Conservation (phyloP, 2,888 invertebrate genomes). For the Lithophane socia region DNA sequence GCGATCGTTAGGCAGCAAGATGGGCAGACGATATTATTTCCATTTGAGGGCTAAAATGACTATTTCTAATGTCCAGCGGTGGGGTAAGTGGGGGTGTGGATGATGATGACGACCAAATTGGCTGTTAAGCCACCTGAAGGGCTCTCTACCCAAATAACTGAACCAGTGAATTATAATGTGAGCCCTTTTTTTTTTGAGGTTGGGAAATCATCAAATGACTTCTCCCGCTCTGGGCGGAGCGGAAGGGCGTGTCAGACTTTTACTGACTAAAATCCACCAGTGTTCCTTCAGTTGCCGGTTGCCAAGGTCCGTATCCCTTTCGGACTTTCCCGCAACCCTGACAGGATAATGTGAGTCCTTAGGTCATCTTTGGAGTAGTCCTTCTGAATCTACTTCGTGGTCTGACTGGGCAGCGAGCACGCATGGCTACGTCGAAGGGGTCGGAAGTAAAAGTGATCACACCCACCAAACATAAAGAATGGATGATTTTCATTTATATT, state of each 20-base stretch:
- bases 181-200: no score
- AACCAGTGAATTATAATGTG: no score
- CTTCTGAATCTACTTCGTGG: constrained; percentile 3
- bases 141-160: not conserved
- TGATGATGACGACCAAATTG: not conserved
- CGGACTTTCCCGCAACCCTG: no score
- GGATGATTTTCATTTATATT: constrained; percentile 49
- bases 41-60: not conserved
- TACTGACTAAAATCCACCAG: no score
- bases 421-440: constrained; percentile 13
- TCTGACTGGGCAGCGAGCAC: constrained; percentile 8
- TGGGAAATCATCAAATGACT: no score
- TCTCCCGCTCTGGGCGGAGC: no score
- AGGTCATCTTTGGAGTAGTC: not conserved
- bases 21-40: not conserved
- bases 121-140: not conserved
- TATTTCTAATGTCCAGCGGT: not conserved
- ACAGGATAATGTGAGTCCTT: not conserved
- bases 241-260: no score
- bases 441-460: constrained; percentile 45
- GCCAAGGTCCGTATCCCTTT: no score
- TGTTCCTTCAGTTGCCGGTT: no score
- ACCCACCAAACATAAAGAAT: constrained; percentile 34
- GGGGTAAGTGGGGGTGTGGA: not conserved
- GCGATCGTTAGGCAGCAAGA: not conserved